Percentiles rank a stretch among this genome's conserved stretches.
phyloP scores from a whole-genome alignment of 1,140 invertebrate species.

The Oreohelix idahoensis region DNA sequence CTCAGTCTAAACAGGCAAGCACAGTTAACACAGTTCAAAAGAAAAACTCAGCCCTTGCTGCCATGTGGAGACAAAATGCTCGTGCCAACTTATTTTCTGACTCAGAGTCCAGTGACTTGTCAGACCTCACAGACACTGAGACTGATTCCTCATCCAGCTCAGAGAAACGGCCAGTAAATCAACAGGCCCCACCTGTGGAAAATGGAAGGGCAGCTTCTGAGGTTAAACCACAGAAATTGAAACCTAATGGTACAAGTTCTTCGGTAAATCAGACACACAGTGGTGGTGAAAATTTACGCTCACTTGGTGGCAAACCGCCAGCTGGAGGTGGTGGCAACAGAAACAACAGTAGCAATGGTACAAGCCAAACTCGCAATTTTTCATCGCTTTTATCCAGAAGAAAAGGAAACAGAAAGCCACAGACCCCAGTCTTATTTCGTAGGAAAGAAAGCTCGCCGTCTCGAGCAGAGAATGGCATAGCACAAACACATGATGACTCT shows the following conservation, averaged over 20 bases:
- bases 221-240: slow-evolving; percentile 17
- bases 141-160: slow-evolving; percentile 39
- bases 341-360: slow-evolving; percentile 17
- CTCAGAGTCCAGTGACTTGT: slow-evolving; percentile 41
- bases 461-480: background rate
- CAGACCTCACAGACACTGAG: slow-evolving; percentile 31
- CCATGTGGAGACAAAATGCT: slow-evolving; percentile 48
- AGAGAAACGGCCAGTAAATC: slow-evolving; percentile 1
- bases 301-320: slow-evolving; percentile 8
- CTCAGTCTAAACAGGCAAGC: background rate
- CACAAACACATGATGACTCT: slow-evolving; percentile 16
- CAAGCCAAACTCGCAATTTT: slow-evolving; percentile 4
- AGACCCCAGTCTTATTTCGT: background rate
- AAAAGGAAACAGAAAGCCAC: slow-evolving; percentile 8
- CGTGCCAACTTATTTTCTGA: slow-evolving; percentile 39
- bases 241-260: slow-evolving; percentile 6
- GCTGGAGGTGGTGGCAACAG: background rate
- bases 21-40: background rate
- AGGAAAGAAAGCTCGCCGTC: slow-evolving; percentile 14
- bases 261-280: slow-evolving; percentile 10
- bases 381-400: slow-evolving; percentile 21
- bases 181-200: background rate
- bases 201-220: slow-evolving; percentile 1
- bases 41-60: slow-evolving; percentile 33
- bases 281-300: slow-evolving; percentile 22